Conservation (phyloP, 2,797 vertebrate species). For the Sebastes diploproa region DNA sequence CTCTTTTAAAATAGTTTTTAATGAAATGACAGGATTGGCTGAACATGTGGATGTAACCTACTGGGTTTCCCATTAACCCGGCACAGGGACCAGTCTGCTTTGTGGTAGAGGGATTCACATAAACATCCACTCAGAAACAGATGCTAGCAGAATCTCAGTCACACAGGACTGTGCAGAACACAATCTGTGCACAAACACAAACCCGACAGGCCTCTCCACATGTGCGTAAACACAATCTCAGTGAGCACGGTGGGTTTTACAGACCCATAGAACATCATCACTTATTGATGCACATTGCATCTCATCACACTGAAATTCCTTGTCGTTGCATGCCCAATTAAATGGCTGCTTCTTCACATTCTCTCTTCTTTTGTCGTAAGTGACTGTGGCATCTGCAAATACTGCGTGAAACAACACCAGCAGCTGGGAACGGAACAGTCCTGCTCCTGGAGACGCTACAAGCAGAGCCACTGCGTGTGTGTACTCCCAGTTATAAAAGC, state of each 20-base stretch:
- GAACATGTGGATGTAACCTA: not conserved
- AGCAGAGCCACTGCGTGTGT: not conserved
- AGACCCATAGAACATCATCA: constrained; percentile 60
- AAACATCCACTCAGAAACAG: not conserved
- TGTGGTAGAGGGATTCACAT: not conserved
- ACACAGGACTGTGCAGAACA: not conserved
- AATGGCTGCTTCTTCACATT: constrained; percentile 49
- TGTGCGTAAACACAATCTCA: constrained; percentile 1
- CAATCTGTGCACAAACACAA: constrained; percentile 5
- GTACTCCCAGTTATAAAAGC: not conserved
- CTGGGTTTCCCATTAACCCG: not conserved
- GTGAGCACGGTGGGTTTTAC: constrained; percentile 69
- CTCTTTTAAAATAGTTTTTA: not conserved
- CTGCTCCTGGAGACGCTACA: constrained; percentile 4
- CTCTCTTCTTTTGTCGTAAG: constrained; percentile 20
- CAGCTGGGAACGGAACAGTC: constrained; percentile 4
- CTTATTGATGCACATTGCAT: constrained; percentile 70
- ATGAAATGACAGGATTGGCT: not conserved
- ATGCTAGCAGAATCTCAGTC: not conserved
- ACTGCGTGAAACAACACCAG: constrained; percentile 31
- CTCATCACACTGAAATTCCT: constrained; percentile 59
- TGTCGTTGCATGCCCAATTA: constrained; percentile 70
- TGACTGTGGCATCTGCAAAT: constrained; percentile 52
- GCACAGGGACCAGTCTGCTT: not conserved
- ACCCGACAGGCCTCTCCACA: not conserved